Evolutionary conservation across 2,797 vertebrate species (phyloP).

Genomic region (Phyllotis vaccarum): DNA sequence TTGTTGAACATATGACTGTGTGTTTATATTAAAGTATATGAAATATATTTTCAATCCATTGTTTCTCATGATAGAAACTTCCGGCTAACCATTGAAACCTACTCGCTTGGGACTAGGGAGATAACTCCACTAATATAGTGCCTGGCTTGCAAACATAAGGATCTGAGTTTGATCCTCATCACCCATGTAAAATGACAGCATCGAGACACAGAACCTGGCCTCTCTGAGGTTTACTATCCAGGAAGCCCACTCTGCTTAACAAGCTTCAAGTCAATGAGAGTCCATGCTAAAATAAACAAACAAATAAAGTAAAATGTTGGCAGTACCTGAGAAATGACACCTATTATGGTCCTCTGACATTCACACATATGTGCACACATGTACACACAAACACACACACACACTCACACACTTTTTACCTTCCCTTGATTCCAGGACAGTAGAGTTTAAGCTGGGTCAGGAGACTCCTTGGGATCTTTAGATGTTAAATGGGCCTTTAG

Average conservation of each 20-base stretch:
- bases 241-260: neutral
- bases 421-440: neutral
- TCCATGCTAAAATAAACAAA: neutral
- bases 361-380: neutral
- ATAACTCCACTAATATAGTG: neutral
- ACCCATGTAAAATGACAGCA: neutral
- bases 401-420: neutral
- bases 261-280: neutral
- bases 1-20: neutral
- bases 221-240: neutral
- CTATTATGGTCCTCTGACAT: neutral
- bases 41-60: neutral
- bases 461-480: neutral
- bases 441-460: neutral
- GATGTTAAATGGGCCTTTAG: neutral
- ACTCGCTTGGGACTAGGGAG: neutral
- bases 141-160: neutral
- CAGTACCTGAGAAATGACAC: neutral
- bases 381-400: neutral
- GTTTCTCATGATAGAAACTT: neutral
- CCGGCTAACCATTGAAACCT: neutral
- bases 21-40: conserved; percentile 5
- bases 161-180: neutral
- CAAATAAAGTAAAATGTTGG: neutral
- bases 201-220: neutral